Percentiles rank a stretch among this genome's conserved stretches.
These are phyloP conservation scores for Apeltes quadracus DNA, from an alignment of 2,113 vertebrate genomes.

Conservation along the genomic window DNA sequence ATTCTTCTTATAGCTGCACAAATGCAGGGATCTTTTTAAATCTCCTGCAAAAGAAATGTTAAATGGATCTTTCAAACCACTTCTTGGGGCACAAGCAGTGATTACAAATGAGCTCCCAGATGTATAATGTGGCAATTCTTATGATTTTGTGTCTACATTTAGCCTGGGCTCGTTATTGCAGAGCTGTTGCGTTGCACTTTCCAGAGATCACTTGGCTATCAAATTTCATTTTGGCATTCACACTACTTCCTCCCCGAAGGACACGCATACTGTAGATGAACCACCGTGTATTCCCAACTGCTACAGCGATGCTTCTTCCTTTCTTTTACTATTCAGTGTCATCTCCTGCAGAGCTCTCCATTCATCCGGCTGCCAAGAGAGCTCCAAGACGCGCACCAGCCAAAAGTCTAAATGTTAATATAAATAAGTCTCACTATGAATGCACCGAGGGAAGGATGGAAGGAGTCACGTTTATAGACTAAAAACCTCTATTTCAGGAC, in stretches of 20 bases:
- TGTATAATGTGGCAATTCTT: slow-evolving; percentile 18
- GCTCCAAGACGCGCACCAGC: slow-evolving; percentile 27
- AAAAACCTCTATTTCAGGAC: not conserved
- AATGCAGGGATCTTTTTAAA: not conserved
- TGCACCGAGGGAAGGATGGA: slow-evolving; percentile 11
- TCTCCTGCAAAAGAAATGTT: slow-evolving; percentile 1
- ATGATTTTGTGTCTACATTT: slow-evolving; percentile 21
- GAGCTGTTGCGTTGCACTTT: slow-evolving; percentile 29
- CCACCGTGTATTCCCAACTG: slow-evolving; percentile 52
- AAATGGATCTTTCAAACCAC: slow-evolving; percentile 8
- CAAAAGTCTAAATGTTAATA: slow-evolving; percentile 37
- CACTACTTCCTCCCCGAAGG: slow-evolving; percentile 34
- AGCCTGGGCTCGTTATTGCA: slow-evolving; percentile 35
- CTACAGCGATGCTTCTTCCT: slow-evolving; percentile 39
- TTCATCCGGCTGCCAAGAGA: slow-evolving; percentile 56
- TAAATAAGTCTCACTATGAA: slow-evolving; percentile 6
- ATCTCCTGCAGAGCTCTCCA: slow-evolving; percentile 46
- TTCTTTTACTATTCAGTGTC: slow-evolving; percentile 62
- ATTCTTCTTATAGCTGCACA: slow-evolving; percentile 10
- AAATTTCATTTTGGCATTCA: slow-evolving; percentile 42
- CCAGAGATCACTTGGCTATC: slow-evolving; percentile 28
- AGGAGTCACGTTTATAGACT: slow-evolving; percentile 9
- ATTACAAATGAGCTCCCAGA: slow-evolving; percentile 34
- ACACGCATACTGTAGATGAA: slow-evolving; percentile 49
- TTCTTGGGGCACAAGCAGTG: slow-evolving; percentile 3